Evolutionary conservation across 2,888 invertebrate species (phyloP), one percentile per base, ranked within the genome.

Genomic region (Dusona sp.): DNA sequence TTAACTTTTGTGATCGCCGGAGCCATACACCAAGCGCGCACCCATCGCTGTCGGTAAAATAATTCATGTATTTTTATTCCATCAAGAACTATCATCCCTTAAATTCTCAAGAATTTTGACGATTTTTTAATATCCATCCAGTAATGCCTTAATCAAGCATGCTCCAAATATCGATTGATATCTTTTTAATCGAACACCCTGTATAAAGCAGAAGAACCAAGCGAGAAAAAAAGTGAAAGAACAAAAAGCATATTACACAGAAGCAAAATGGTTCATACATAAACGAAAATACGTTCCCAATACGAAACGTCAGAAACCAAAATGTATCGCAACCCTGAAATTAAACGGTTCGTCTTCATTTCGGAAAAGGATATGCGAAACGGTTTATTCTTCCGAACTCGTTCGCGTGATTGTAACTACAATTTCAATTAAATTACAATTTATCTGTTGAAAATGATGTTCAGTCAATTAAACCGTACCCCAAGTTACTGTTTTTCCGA

Each of bases 181-280:
- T 54, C 6, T n/a, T 22, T 22, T 11, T 9, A 48, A 9, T 19
- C 22, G 19, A 22, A 54, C 54, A 54, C 22, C 54, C 22, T 54
- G 22, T 54, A 54, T 22, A 22, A 54, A 9, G 22, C 11, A n/a
- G 2, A 54, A 22, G 9, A 64, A 82, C 16, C 70, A 78, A 42
- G 78, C 45, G 51, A 33, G 54, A 45, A 29, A 45, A 83, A 48
- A 51, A 54, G 64, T n/a, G 51, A 38, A 72, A 51, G 42, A 75
- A 45, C 19, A 73, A 73, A 48, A 70, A 70, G 48, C 19, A 33
- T 13, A 8, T n/a, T 19, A 38, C 36, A 36, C 65, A n/a, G n/a
- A n/a, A 65, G 38, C 9, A 33, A n/a, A 72, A 48, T 45, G 0
- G 25, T 51, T 25, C 33, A 48, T 70, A 42, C 42, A 22, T 11